Percentiles rank a stretch among this genome's conserved stretches.
Conservation (phyloP, 2,113 vertebrate species). For the Periophthalmus modestus region DNA sequence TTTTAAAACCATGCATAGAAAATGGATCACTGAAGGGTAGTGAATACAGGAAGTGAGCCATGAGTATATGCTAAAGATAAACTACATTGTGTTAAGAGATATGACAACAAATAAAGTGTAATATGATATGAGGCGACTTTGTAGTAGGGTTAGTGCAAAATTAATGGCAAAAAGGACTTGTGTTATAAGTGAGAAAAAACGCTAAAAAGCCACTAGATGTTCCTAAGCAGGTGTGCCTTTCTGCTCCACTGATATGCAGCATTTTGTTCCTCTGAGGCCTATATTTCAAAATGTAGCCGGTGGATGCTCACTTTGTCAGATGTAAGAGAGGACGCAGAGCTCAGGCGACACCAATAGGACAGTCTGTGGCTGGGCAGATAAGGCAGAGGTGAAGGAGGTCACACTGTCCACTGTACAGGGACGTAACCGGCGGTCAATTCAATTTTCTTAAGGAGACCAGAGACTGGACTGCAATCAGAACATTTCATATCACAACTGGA, state of each 20-base stretch:
- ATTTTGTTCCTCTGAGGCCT: constrained; percentile 46
- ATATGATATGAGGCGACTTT: constrained; percentile 11
- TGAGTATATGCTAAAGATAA: constrained; percentile 24
- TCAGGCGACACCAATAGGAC: constrained; percentile 15
- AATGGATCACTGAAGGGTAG: constrained; percentile 27
- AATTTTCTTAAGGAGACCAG: constrained; percentile 70
- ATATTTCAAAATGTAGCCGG: constrained; percentile 45
- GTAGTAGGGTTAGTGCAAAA: constrained; percentile 24
- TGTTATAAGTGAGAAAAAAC: constrained; percentile 26
- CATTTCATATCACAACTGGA: constrained; percentile 62
- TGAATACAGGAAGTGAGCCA: constrained; percentile 21
- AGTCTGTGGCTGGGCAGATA: constrained; percentile 65
- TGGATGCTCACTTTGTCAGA: constrained; percentile 35
- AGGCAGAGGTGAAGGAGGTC: constrained; percentile 63
- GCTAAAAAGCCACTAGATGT: constrained; percentile 35
- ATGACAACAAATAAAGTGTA: background rate
- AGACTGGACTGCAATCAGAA: constrained; percentile 60
- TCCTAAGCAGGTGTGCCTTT: constrained; percentile 22
- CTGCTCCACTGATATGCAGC: constrained; percentile 31
- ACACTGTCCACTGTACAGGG: constrained; percentile 55
- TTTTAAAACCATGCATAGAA: constrained; percentile 56
- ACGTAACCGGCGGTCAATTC: constrained; percentile 62
- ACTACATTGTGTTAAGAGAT: constrained; percentile 9
- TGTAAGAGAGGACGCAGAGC: constrained; percentile 36
- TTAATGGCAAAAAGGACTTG: constrained; percentile 27